Conservation (phyloP, 2,113 vertebrate genomes). For the Suncus etruscus region DNA sequence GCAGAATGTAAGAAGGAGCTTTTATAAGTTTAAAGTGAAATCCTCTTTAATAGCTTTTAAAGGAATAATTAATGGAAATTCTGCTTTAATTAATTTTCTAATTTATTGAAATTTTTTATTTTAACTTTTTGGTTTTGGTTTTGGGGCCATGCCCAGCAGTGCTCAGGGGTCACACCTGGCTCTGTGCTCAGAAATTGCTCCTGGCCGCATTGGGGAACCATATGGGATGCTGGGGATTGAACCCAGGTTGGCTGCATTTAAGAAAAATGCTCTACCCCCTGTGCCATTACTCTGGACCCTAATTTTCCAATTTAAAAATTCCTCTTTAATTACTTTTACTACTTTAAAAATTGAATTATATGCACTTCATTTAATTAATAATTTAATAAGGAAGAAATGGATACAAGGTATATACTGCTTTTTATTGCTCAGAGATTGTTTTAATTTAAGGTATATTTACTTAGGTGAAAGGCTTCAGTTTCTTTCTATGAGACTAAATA, state of each 20-base stretch:
- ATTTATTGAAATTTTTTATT: too few relatives aligned
- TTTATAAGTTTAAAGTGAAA: conserved; percentile 28
- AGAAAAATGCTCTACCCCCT: too few relatives aligned
- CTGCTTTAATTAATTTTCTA: conserved; percentile 2
- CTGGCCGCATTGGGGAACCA: too few relatives aligned
- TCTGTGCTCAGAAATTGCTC: too few relatives aligned
- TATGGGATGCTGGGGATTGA: too few relatives aligned
- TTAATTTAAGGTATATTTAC: conserved; percentile 24
- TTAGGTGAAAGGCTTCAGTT: conserved; percentile 40
- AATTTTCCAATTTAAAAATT: neutral
- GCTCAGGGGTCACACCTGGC: too few relatives aligned
- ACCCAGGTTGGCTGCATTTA: too few relatives aligned
- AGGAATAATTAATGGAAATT: conserved; percentile 21
- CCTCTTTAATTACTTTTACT: too few relatives aligned
- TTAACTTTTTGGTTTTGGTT: too few relatives aligned
- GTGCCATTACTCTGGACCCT: too few relatives aligned
- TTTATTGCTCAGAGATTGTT: conserved; percentile 43
- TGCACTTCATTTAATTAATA: neutral
- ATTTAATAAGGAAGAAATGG: conserved; percentile 17
- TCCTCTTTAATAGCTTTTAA: conserved; percentile 29
- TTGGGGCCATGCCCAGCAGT: too few relatives aligned
- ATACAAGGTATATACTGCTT: conserved; percentile 26
- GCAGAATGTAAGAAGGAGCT: neutral
- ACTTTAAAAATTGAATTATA: conserved; percentile 25
- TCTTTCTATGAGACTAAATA: conserved; percentile 44